These are phyloP conservation scores for Parnassius apollo DNA, from an alignment of 2,888 invertebrate genomes.

Conservation along the genomic window DNA sequence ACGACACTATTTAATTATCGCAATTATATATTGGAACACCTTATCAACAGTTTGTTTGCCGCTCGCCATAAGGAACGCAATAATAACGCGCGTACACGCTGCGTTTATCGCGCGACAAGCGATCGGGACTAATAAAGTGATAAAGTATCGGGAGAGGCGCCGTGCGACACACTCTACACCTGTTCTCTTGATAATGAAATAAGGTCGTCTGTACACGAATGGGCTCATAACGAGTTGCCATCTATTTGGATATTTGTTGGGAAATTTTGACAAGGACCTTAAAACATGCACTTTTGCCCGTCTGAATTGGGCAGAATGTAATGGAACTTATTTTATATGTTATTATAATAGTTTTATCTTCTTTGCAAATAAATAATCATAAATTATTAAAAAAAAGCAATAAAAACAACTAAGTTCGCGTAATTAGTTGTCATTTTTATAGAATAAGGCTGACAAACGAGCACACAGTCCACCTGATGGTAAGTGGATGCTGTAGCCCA, in stretches of 20 bases:
- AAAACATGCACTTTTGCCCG: no score
- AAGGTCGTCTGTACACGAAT: constrained; percentile 11
- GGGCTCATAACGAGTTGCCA: not conserved
- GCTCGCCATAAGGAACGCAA: constrained; percentile 8
- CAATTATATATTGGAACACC: constrained; percentile 2
- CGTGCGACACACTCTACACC: constrained; percentile 28
- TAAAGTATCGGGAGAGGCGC: constrained; percentile 25
- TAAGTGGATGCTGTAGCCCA: no score
- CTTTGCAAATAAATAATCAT: no score
- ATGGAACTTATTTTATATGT: no score
- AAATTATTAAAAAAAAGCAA: no score
- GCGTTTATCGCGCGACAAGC: constrained; percentile 19
- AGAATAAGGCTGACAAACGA: no score
- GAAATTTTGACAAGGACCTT: not conserved
- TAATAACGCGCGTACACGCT: constrained; percentile 9
- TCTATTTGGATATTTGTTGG: not conserved
- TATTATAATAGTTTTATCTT: no score
- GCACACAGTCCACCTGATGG: no score
- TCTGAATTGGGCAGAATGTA: no score
- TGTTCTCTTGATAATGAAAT: constrained; percentile 22
- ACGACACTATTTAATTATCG: constrained; percentile 10
- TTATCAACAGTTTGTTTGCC: constrained; percentile 12
- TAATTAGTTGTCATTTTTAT: no score
- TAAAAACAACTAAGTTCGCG: no score
- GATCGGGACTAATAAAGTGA: constrained; percentile 24